A percentile compares a stretch with the other conserved stretches of the same genome.
phyloP scores from a whole-genome alignment of 2,797 vertebrate genomes.

The Hafferia zeledoni region DNA sequence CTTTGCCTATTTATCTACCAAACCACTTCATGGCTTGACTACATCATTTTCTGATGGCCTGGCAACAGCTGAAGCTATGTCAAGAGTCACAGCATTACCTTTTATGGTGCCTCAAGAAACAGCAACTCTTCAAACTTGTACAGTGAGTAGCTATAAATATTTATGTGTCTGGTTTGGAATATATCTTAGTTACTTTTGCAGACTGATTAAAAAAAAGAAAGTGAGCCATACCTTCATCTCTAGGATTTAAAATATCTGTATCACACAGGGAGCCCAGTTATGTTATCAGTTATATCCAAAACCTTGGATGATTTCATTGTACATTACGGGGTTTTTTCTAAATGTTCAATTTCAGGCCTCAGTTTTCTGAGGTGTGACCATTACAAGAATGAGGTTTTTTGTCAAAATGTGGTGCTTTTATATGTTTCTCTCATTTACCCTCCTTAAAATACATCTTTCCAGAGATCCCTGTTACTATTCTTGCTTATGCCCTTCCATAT shows the following conservation, averaged over 20 bases:
- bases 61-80: not conserved
- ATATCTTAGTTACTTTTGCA: not conserved
- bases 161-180: not conserved
- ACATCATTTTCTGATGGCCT: constrained; percentile 32
- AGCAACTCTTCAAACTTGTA: constrained; percentile 55
- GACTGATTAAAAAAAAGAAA: not conserved
- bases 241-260: not conserved
- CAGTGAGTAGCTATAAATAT: constrained; percentile 69
- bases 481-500: not conserved
- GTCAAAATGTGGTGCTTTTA: not conserved
- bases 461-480: not conserved
- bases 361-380: not conserved
- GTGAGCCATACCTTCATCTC: not conserved
- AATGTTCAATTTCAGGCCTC: not conserved
- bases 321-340: accelerated
- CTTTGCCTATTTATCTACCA: not conserved
- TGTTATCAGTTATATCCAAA: not conserved
- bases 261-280: not conserved
- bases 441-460: not conserved
- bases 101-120: constrained; percentile 25
- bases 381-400: not conserved
- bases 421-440: not conserved
- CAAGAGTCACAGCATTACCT: not conserved
- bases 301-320: not conserved
- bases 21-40: constrained; percentile 1